These are phyloP conservation scores for Ataeniobius toweri DNA, from an alignment of 2,797 vertebrate species.

Conservation along the genomic window DNA sequence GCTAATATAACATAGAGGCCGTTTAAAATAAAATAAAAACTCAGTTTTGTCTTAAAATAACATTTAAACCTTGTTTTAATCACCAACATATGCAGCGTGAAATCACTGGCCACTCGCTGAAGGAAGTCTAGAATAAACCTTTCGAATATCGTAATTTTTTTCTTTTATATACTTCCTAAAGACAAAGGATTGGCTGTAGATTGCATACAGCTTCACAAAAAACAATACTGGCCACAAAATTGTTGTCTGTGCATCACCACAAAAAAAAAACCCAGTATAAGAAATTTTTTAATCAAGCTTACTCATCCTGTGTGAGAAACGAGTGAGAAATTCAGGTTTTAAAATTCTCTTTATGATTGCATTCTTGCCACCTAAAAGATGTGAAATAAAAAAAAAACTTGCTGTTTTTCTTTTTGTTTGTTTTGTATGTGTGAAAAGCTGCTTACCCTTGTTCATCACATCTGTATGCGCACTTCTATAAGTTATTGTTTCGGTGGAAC, in stretches of 20 bases:
- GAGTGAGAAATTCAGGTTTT: not conserved
- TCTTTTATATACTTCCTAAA: not conserved
- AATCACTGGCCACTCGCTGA: not conserved
- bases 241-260: not conserved
- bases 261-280: not conserved
- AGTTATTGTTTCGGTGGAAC: no score
- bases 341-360: not conserved
- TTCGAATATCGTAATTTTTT: no score
- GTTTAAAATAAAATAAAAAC: not conserved
- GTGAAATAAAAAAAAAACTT: not conserved
- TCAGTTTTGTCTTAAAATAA: not conserved
- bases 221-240: no score
- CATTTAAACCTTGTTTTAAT: not conserved
- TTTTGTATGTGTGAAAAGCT: not conserved
- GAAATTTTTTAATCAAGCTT: no score
- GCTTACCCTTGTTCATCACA: no score
- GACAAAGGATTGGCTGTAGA: not conserved
- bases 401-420: not conserved
- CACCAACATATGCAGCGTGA: not conserved
- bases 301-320: not conserved
- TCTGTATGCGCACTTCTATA: no score
- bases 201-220: no score
- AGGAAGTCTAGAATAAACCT: no score
- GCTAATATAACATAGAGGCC: not conserved
- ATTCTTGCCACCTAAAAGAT: not conserved